Evolutionary conservation across 1,140 invertebrate species (phyloP).

Genomic region (Hyles vespertilio): DNA sequence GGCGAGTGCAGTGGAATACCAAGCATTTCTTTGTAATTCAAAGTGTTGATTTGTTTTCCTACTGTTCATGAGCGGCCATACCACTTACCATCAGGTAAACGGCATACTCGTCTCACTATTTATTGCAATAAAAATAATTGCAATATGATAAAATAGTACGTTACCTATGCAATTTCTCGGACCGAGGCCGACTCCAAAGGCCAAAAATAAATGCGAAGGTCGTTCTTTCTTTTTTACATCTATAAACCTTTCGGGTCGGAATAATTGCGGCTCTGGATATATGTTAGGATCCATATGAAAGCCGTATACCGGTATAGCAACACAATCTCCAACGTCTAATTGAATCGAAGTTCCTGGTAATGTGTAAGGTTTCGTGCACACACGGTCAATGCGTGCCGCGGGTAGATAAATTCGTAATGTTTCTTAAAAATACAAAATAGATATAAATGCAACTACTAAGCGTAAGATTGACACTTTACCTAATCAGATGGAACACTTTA

Average conservation of each 20-base stretch:
- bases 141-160: too few relatives aligned
- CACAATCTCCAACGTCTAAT: slow-evolving; percentile 56
- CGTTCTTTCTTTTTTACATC: slow-evolving; percentile 66
- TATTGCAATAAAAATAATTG: too few relatives aligned
- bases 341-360: slow-evolving; percentile 65
- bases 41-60: too few relatives aligned
- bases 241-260: slow-evolving; percentile 79
- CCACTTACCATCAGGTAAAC: too few relatives aligned
- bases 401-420: slow-evolving; percentile 79
- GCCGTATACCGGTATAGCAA: slow-evolving; percentile 71
- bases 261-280: slow-evolving; percentile 77
- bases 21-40: too few relatives aligned
- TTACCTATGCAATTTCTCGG: too few relatives aligned
- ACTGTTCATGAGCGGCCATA: too few relatives aligned
- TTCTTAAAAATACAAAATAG: slow-evolving; percentile 67
- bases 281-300: slow-evolving; percentile 78
- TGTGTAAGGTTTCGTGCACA: slow-evolving; percentile 71
- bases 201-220: slow-evolving; percentile 77
- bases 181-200: slow-evolving; percentile 86
- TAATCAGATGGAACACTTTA: too few relatives aligned
- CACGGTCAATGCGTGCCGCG: slow-evolving; percentile 66
- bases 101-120: too few relatives aligned
- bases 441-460: too few relatives aligned
- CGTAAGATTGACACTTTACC: too few relatives aligned
- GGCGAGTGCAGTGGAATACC: too few relatives aligned